Base-by-base conservation (phyloP, 1,140 invertebrate species). In the Drosophila saltans region DNA sequence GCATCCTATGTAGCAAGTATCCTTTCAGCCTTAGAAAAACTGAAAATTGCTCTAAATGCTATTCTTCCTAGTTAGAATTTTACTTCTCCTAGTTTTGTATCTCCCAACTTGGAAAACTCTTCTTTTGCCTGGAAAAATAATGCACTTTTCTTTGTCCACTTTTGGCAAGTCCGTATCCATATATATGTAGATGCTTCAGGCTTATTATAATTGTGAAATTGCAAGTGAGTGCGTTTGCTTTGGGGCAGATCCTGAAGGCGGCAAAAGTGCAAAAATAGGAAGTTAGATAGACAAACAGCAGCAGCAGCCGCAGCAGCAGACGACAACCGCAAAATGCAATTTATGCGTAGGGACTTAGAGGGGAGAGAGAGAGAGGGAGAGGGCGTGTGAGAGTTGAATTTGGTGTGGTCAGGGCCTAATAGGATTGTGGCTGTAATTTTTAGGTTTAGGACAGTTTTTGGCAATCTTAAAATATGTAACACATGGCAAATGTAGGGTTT, bases 371-470 rank as follows among this genome's bases (percentile, higher is more conserved):
- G n/a, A 24, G 56, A 30, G 2, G 0, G 4, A 30, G 16, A 16
- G 28, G 28, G n/a, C 2, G 43, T 57, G 40, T 9, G 10, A 24
- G 57, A 36, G 4, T 1, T 0, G 2, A 36, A 36, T 36, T 36
- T 30, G n/a, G 40, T 21, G 5, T 10, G 7, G 36, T 10, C 9
- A 63, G 21, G 16, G 21, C 58, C 66, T 80, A 80, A 80, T 80
- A 75, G 78, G 78, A 80, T 80, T 80, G 78, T n/a, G 78, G 78
- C 55, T 58, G 67, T 71, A 60, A 75, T 75, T 71, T 80, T 75
- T 64, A 16, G 64, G 39, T 28, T 28, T 39, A 24, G 11, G 26
- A 58, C 43, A 21, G 21, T 52, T 61, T 26, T 6, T 40, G 11
- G 45, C 57, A 68, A 61, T 61, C 66, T 68, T 68, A 58, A 68